These are phyloP conservation scores for Drosophila kanekoi DNA, from an alignment of 2,888 invertebrate species.

Conservation along the genomic window DNA sequence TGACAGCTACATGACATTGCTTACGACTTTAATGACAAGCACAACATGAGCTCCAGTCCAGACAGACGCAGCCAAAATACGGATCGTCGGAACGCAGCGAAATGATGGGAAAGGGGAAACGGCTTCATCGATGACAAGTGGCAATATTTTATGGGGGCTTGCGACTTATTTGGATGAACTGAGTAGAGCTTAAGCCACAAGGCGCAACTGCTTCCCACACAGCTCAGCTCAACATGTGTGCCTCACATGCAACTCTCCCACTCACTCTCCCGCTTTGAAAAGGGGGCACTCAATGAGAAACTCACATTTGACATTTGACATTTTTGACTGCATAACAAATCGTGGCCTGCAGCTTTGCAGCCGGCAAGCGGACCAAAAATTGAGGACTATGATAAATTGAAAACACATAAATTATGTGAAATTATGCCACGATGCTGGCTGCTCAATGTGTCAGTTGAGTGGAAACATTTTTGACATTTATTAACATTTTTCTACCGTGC, in stretches of 20 bases:
- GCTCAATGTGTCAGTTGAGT: conserved; percentile 67
- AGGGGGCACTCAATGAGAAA: conserved; percentile 37
- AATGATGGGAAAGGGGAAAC: neutral
- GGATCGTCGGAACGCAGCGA: too few species aligned
- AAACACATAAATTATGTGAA: conserved; percentile 76
- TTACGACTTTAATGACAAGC: conserved; percentile 77
- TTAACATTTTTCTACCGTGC: conserved; percentile 60
- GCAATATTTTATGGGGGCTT: conserved; percentile 61
- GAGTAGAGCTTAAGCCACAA: conserved; percentile 35
- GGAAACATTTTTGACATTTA: conserved; percentile 73
- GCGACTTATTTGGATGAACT: conserved; percentile 30
- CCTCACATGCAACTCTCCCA: conserved; percentile 54
- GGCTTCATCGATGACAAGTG: conserved; percentile 61
- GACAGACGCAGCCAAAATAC: neutral
- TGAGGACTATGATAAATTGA: conserved; percentile 64
- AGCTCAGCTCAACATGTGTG: conserved; percentile 64
- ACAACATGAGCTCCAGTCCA: conserved; percentile 48
- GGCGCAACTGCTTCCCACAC: conserved; percentile 46
- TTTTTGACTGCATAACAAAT: conserved; percentile 49
- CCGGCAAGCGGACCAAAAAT: conserved; percentile 4
- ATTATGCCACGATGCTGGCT: conserved; percentile 58
- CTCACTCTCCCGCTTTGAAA: neutral
- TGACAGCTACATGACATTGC: conserved; percentile 81
- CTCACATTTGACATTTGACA: conserved; percentile 68
- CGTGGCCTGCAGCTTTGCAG: conserved; percentile 31